Evolutionary conservation across 2,797 vertebrate genomes (phyloP), one percentile per base, ranked within the genome.

Genomic region (Acomys russatus): DNA sequence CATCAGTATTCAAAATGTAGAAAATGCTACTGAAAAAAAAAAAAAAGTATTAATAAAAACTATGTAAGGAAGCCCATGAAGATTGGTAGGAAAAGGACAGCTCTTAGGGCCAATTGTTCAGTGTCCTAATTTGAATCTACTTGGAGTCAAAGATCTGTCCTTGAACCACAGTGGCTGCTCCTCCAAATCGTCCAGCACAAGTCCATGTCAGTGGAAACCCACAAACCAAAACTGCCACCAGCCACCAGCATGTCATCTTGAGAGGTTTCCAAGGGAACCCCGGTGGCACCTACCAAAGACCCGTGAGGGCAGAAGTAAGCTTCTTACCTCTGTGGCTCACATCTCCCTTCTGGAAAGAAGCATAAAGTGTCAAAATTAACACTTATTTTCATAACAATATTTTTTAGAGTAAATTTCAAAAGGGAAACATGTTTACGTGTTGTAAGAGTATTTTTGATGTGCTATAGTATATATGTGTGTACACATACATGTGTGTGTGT

Each of bases 21-120:
- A 97, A 97, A 97, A 88, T 93, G 87, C 70, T 88, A 63, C 93
- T 80, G 68, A 88, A 76, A 94, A 91, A 93, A 90, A 93, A 90
- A 22, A 44, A 44, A 44, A 44, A 4, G 82, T 54, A 18, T 88
- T 93, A 94, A 91, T 94, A 83, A 90, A 96, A 96, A 83, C 64
- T 71, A 22, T 54, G n/a, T 74, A 88, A 94, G 54, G 61, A 54
- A 78, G 90, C 17, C 3, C 61, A 70, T 90, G 38, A 92, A 83
- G 78, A 94, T 92, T 35, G 71, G 87, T 61, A 61, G 51, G 70
- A 38, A 66, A 70, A 74, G 64, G 76, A 73, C n/a, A 28, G 70
- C 59, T 66, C 76, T 18, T 25, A 12, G 79, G 91, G 63, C 70
- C 70, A 80, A 61, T 79, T 30, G 1, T 63, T 88, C 79, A n/a